Evolutionary conservation across 2,113 vertebrate species (phyloP), one percentile per base, ranked within the genome.

Genomic region (Ophthalmolycus amberensis): DNA sequence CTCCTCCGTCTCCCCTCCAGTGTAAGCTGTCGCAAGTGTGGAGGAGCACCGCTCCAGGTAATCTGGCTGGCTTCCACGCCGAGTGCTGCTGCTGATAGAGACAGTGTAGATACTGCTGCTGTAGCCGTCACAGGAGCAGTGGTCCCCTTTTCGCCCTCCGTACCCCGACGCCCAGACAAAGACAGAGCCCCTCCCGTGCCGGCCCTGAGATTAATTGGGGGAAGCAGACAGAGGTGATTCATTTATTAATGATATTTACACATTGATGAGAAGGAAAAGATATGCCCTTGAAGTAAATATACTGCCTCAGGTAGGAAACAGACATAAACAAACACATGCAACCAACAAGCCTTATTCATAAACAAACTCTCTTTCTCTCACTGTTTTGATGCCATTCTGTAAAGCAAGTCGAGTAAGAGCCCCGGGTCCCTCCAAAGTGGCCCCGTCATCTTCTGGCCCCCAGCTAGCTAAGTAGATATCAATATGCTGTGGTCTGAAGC

Each of bases 371-470:
- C 32, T 67, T 15, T 50, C 27, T 34, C 93, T 93, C 79, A 99
- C 98, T 94, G 94, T 96, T 94, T 95, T 94, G 77, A 97, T 94
- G 70, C 97, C 97, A 0, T 94, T 97, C 88, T 96, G 94, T 85
- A 99, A 95, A 83, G 97, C 97, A 15, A 97, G 96, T 25, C 94
- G 94, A 44, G 98, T 95, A 29, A 99, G 96, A 5, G 95, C 95
- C 77, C 97, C 98, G 0, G 98, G 98, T 75, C 98, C 98, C 0
- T 98, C 98, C 82, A 99, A 94, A 1, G 98, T 98, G 89, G 95
- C 95, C n/a, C 98, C 98, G 0, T 99, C 97, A 3, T 99, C 98
- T 74, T 96, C 96, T 3, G 98, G 98, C n/a, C 98, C 98, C 98
- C 98, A 99, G 94, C 96, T 97, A 6, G 97, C 96, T 50, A 97